phyloP scores from a whole-genome alignment of 1,140 invertebrate species.

The Drosophila dunni region DNA sequence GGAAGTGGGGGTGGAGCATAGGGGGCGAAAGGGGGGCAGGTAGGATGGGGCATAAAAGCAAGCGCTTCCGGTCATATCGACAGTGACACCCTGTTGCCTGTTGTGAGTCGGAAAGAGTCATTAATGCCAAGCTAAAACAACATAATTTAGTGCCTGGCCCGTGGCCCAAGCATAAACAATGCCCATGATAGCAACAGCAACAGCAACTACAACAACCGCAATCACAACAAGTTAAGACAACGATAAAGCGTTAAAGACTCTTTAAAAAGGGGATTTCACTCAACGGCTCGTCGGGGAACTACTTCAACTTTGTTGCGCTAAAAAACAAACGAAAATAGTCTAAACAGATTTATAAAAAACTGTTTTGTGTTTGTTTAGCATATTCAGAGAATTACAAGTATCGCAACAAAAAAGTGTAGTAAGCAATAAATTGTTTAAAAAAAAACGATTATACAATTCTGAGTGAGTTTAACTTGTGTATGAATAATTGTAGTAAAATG shows the following conservation, averaged over 20 bases:
- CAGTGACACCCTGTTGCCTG: slow-evolving; percentile 13
- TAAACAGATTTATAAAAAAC: slow-evolving; percentile 32
- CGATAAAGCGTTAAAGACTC: slow-evolving; percentile 53
- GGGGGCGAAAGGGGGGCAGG: too few species aligned
- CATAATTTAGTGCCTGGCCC: slow-evolving; percentile 65
- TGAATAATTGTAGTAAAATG: not conserved
- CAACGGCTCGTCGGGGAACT: slow-evolving; percentile 12
- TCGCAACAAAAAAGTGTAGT: not conserved
- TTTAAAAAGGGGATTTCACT: slow-evolving; percentile 37
- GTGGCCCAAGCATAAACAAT: slow-evolving; percentile 69
- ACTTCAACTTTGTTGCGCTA: slow-evolving; percentile 41
- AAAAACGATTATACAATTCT: not conserved
- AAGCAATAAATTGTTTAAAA: not conserved
- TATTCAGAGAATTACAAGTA: slow-evolving; percentile 13
- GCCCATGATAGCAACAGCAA: slow-evolving; percentile 38
- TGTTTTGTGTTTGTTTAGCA: slow-evolving; percentile 14
- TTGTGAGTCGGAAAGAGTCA: slow-evolving; percentile 46
- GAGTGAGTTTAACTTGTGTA: not conserved
- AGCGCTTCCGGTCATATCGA: slow-evolving; percentile 66
- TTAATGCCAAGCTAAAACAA: slow-evolving; percentile 73
- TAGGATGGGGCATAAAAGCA: not conserved
- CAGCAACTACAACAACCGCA: slow-evolving; percentile 6
- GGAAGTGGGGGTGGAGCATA: too few species aligned
- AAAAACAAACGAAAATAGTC: slow-evolving; percentile 11
- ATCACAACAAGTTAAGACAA: slow-evolving; percentile 16